A percentile compares a stretch with the other conserved stretches of the same genome.
These are phyloP conservation scores for Drosophila nr. perissopoda DNA, from an alignment of 2,888 invertebrate genomes.

Conservation along the genomic window DNA sequence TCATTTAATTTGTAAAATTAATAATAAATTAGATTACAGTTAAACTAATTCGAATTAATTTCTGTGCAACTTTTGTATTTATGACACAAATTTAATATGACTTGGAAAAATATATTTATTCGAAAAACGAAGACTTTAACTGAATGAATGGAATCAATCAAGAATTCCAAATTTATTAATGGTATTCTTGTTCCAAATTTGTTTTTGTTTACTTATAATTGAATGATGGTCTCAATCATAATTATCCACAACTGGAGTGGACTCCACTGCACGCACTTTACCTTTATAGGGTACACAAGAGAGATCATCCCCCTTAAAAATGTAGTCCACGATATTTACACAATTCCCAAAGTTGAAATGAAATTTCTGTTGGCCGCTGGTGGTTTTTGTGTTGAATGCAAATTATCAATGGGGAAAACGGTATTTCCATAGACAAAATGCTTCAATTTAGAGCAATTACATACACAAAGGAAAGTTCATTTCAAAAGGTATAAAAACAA, in stretches of 20 bases:
- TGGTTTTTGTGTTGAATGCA: slow-evolving; percentile 29
- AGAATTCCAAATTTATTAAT: background rate
- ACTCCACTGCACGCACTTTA: background rate
- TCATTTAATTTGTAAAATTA: background rate
- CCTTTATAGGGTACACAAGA: background rate
- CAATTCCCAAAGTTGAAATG: slow-evolving; percentile 14
- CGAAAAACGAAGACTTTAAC: background rate
- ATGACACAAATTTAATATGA: background rate
- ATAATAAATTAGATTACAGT: background rate
- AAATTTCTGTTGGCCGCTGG: slow-evolving; percentile 7
- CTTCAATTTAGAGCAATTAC: slow-evolving; percentile 40
- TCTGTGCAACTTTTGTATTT: too few species aligned
- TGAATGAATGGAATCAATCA: background rate
- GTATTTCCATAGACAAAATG: slow-evolving; percentile 10
- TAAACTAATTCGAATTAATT: background rate
- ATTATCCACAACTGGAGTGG: background rate
- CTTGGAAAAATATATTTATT: background rate
- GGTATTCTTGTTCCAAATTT: background rate
- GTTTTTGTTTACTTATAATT: background rate
- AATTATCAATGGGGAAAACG: slow-evolving; percentile 37
- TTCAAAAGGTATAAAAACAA: slow-evolving; percentile 26
- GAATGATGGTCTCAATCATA: background rate
- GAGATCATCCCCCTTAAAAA: background rate
- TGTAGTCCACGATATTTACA: slow-evolving; percentile 11
- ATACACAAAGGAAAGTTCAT: slow-evolving; percentile 30